Conservation (phyloP, 2,113 vertebrate genomes). For the Anguilla japonica region DNA sequence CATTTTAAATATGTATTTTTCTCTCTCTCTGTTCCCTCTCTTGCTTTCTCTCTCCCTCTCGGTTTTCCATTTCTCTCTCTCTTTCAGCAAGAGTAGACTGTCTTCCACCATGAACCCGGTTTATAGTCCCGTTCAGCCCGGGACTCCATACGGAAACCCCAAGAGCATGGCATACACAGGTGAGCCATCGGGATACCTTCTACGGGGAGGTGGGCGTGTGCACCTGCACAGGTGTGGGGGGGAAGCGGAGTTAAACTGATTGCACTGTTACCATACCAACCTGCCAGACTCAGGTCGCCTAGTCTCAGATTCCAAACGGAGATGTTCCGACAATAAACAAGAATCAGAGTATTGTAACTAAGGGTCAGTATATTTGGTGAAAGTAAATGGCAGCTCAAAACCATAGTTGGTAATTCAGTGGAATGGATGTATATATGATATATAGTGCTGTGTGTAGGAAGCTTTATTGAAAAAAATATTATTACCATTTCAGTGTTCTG, state of each 20-base stretch:
- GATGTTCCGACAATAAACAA: background rate
- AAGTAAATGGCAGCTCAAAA: background rate
- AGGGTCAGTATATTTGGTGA: background rate
- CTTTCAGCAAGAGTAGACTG: slow-evolving; percentile 80
- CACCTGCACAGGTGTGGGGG: background rate
- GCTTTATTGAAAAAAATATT: background rate
- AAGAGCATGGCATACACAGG: slow-evolving; percentile 98
- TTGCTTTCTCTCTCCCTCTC: slow-evolving; percentile 5
- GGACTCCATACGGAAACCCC: slow-evolving; percentile 94
- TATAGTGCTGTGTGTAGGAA: background rate
- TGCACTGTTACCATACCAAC: background rate
- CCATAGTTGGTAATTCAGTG: too few relatives aligned
- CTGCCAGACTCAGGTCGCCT: background rate
- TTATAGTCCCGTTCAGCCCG: slow-evolving; percentile 97
- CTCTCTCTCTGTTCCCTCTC: slow-evolving; percentile 2
- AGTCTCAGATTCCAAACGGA: background rate
- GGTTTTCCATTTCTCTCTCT: slow-evolving; percentile 43
- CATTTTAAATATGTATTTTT: slow-evolving; percentile 15
- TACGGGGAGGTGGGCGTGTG: slow-evolving; percentile 24
- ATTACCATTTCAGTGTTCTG: too few relatives aligned
- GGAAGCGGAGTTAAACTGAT: background rate
- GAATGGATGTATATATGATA: background rate
- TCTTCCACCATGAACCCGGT: slow-evolving; percentile 97
- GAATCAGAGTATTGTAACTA: background rate
- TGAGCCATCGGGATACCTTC: slow-evolving; percentile 52